Percentiles rank a stretch among this genome's conserved stretches.
These are phyloP conservation scores for Galleria mellonella DNA, from an alignment of 1,140 invertebrate species.

Conservation along the genomic window DNA sequence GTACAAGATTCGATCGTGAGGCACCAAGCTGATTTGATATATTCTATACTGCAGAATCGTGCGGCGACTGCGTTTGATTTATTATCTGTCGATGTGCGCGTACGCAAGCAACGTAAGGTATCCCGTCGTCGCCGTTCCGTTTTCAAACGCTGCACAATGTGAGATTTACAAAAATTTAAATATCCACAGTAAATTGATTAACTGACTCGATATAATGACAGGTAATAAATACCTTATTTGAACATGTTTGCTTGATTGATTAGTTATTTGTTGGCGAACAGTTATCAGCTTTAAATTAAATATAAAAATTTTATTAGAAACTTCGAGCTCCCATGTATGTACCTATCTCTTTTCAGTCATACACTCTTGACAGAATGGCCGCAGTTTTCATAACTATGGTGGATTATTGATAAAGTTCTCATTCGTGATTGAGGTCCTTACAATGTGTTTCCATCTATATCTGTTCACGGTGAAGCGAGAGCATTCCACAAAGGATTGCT, in stretches of 20 bases:
- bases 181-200: constrained; percentile 47
- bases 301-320: no score
- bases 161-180: constrained; percentile 33
- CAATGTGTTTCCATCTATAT: no score
- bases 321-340: no score
- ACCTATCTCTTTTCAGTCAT: no score
- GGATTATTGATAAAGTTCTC: no score
- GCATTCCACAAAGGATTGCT: no score
- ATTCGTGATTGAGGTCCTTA: no score
- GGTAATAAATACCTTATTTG: constrained; percentile 46
- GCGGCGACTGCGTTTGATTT: constrained; percentile 49
- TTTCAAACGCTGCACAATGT: no score
- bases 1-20: constrained; percentile 48
- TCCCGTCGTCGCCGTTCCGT: not conserved
- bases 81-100: constrained; percentile 47
- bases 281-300: constrained; percentile 10
- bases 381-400: no score
- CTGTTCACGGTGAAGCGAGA: no score
- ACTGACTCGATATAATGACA: constrained; percentile 41
- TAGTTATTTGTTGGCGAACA: constrained; percentile 23
- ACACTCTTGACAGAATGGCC: no score
- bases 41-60: constrained; percentile 56
- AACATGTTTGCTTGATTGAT: constrained; percentile 25
- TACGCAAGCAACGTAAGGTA: constrained; percentile 14
- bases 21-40: constrained; percentile 66